Evolutionary conservation across 1,140 invertebrate genomes (phyloP).

Genomic region (Ceratitis capitata): DNA sequence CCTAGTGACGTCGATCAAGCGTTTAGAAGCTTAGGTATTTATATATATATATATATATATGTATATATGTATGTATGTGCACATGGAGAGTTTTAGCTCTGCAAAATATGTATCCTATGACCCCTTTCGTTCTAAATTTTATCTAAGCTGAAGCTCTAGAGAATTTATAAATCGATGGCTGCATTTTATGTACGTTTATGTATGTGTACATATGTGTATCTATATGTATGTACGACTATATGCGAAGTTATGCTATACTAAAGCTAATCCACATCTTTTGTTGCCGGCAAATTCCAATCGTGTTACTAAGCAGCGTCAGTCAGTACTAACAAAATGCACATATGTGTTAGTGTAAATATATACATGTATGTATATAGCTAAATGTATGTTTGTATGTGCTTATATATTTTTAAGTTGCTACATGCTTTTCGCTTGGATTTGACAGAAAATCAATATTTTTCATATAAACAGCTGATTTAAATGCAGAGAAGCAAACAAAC

Average conservation of each 20-base stretch:
- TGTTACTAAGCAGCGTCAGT: background rate
- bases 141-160: too few species aligned
- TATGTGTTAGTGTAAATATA: too few species aligned
- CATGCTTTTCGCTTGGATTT: background rate
- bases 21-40: too few species aligned
- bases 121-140: background rate
- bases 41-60: background rate
- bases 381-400: too few species aligned
- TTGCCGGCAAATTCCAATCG: background rate
- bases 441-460: slow-evolving; percentile 24
- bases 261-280: background rate
- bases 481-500: too few species aligned
- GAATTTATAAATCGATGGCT: too few species aligned
- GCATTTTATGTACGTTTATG: background rate
- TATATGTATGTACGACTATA: too few species aligned
- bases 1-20: background rate
- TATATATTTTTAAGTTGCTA: background rate
- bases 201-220: background rate
- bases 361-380: background rate
- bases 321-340: background rate
- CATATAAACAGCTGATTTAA: slow-evolving; percentile 21
- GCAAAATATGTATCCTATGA: background rate
- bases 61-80: background rate
- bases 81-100: background rate
- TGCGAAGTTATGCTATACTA: background rate